phyloP scores from a whole-genome alignment of 2,888 invertebrate genomes.

The Drosophila maculinotata region DNA sequence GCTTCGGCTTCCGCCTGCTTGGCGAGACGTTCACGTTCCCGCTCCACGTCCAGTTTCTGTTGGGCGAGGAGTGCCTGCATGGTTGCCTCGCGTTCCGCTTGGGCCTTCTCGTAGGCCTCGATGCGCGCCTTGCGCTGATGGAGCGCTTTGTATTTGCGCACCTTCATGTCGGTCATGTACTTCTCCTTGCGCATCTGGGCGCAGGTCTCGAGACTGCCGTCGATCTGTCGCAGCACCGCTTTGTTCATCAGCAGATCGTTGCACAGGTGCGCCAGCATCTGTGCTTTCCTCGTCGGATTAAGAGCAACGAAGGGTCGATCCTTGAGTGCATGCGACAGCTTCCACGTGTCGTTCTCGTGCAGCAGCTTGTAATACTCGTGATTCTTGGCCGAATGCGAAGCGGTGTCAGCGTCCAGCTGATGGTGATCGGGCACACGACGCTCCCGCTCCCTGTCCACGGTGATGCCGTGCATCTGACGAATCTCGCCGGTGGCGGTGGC shows the following conservation, averaged over 20 bases:
- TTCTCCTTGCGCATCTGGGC: conserved; percentile 95
- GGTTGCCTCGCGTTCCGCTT: conserved; percentile 83
- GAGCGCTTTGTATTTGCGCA: conserved; percentile 91
- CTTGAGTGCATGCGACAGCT: conserved; percentile 91
- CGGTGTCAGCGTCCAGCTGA: conserved; percentile 89
- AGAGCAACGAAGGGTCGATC: conserved; percentile 94
- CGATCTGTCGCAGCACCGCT: conserved; percentile 95
- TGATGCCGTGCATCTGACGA: conserved; percentile 91
- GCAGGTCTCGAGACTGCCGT: conserved; percentile 93
- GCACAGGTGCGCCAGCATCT: conserved; percentile 95
- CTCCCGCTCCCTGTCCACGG: conserved; percentile 92
- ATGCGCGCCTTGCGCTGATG: conserved; percentile 91
- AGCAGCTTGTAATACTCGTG: conserved; percentile 91
- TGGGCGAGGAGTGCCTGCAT: conserved; percentile 82
- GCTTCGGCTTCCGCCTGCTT: conserved; percentile 74
- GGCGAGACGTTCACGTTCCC: conserved; percentile 61
- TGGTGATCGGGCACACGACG: conserved; percentile 93
- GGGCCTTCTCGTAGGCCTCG: conserved; percentile 89
- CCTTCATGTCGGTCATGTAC: conserved; percentile 96
- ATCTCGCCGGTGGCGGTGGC: conserved; percentile 95
- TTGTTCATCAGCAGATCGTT: conserved; percentile 98
- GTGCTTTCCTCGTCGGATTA: conserved; percentile 93
- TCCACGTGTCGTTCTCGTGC: conserved; percentile 92
- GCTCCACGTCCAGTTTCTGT: conserved; percentile 85
- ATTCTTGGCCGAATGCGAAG: conserved; percentile 90